Evolutionary conservation across 1,140 invertebrate species (phyloP).

Genomic region (Globodera rostochiensis): DNA sequence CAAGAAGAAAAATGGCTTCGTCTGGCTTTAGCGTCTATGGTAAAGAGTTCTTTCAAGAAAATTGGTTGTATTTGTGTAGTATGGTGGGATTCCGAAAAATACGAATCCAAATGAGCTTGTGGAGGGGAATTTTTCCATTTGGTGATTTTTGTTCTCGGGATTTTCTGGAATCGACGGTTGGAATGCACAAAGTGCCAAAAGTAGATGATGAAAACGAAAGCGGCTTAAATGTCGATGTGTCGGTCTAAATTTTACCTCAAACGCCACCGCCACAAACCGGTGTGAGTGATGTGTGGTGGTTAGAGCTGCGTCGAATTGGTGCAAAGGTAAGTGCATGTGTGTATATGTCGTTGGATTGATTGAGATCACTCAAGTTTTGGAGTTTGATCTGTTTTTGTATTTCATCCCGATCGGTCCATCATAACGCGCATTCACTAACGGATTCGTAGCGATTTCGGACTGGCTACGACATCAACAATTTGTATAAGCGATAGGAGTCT

Average conservation of each 20-base stretch:
- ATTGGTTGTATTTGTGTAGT: too few species aligned
- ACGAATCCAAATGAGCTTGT: too few species aligned
- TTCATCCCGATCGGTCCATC: not conserved
- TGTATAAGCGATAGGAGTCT: not conserved
- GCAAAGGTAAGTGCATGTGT: slow-evolving; percentile 13
- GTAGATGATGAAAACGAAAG: slow-evolving; percentile 1
- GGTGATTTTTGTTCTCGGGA: too few species aligned
- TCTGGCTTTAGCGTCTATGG: too few species aligned
- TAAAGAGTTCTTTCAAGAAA: too few species aligned
- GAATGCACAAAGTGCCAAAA: not conserved
- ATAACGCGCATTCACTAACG: not conserved
- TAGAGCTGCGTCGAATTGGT: not conserved
- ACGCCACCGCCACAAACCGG: not conserved
- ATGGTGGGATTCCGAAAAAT: too few species aligned
- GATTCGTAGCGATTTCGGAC: not conserved
- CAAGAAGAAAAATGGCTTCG: too few species aligned
- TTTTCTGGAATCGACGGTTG: too few species aligned
- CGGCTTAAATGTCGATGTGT: slow-evolving; percentile 2
- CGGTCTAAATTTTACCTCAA: not conserved
- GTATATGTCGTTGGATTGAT: slow-evolving; percentile 4
- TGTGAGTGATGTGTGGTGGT: not conserved
- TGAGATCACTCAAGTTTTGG: not conserved
- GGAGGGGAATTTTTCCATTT: too few species aligned
- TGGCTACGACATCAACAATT: not conserved
- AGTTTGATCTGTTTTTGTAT: not conserved